Evolutionary conservation across 2,113 vertebrate genomes (phyloP), one percentile per base, ranked within the genome.

Genomic region (Sapajus apella): DNA sequence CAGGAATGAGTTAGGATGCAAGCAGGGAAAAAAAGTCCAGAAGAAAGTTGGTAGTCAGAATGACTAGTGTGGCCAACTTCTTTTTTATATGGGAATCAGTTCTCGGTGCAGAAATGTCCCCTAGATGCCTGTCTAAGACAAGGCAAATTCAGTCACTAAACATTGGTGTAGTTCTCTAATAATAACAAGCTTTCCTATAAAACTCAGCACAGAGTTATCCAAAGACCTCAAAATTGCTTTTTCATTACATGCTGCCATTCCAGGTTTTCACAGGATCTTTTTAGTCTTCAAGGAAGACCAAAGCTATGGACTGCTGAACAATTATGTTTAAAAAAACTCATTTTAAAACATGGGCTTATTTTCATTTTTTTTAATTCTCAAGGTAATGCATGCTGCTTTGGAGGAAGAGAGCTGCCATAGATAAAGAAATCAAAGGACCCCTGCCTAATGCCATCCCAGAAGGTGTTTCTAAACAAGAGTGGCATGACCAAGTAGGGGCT

Each of bases 381-480:
- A 56, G 43, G 55, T 32, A 47, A 68, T 8, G 8, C 30, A 35
- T 23, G 55, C 81, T 73, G 32, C 11, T 95, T 68, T 91, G 52
- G 66, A 45, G 70, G 55, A 79, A 25, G 23, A 50, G 45, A 56
- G 11, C 20, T 70, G 10, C 30, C 14, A n/a, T 12, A 70, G 45
- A 64, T 37, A 37, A 70, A 87, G 93, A 64, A 66, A 76, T 56
- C 35, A 16, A 45, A 97, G 37, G 79, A 40, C 43, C 50, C 56
- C 76, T 76, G 58, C 75, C 77, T 75, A 55, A 86, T 70, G 37
- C n/a, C 55, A 35, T 40, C 55, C 43, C 17, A 35, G 37, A 17
- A 90, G 16, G 64, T 56, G 52, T 25, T 94, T 88, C 93, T 76
- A 77, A 95, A 94, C 82, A 86, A 80, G 83, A 90, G n/a, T 2